Evolutionary conservation across 2,113 vertebrate species (phyloP).

Genomic region (Podarcis cretensis): DNA sequence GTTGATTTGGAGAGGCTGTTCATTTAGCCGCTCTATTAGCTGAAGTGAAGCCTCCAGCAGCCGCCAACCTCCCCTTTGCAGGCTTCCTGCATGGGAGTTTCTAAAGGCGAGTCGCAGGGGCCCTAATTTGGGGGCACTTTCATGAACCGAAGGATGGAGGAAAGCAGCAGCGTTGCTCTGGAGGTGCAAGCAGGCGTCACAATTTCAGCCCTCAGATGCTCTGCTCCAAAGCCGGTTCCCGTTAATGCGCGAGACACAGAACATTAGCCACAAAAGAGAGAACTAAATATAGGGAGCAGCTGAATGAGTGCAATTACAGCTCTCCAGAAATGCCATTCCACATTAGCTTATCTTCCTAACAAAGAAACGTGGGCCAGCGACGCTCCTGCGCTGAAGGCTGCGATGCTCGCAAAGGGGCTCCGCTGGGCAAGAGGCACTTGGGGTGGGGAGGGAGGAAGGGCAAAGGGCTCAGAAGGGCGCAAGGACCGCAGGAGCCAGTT

Average conservation of each 20-base stretch:
- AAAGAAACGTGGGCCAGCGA: constrained; percentile 62
- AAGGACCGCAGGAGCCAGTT: no score
- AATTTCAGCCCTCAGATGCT: constrained; percentile 48
- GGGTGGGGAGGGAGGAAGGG: no score
- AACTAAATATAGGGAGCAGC: constrained; percentile 73
- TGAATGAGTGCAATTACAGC: constrained; percentile 71
- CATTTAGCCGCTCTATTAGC: constrained; percentile 9
- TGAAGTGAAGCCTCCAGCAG: constrained; percentile 40
- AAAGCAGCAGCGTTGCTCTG: constrained; percentile 27
- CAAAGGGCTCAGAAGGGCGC: neutral
- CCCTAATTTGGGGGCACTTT: constrained; percentile 21
- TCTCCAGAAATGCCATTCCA: constrained; percentile 74
- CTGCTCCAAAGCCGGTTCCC: constrained; percentile 57
- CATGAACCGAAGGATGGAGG: neutral
- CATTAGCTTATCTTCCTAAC: constrained; percentile 75
- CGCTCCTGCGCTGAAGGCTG: constrained; percentile 47
- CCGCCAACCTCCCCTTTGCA: constrained; percentile 36
- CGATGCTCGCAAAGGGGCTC: constrained; percentile 55
- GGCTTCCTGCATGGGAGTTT: constrained; percentile 54
- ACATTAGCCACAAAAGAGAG: constrained; percentile 63
- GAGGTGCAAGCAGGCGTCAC: constrained; percentile 47
- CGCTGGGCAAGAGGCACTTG: neutral
- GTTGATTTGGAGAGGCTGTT: constrained; percentile 40
- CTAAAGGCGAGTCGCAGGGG: constrained; percentile 28
- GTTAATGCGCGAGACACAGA: constrained; percentile 63